A percentile compares a stretch with the other conserved stretches of the same genome.
phyloP scores from a whole-genome alignment of 2,888 invertebrate genomes.

The Lagria hirta region DNA sequence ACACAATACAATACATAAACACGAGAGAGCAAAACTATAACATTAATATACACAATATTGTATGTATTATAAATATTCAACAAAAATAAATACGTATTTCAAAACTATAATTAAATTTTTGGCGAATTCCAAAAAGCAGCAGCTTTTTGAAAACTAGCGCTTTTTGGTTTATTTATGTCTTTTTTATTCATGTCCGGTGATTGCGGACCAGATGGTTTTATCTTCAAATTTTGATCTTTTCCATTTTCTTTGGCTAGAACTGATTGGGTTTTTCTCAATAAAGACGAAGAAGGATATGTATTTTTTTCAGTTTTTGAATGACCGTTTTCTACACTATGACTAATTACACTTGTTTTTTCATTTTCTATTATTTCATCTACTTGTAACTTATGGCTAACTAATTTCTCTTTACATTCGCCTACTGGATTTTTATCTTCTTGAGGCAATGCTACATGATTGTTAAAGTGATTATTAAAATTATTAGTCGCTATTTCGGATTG shows the following conservation, averaged over 20 bases:
- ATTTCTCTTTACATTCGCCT: slow-evolving; percentile 7
- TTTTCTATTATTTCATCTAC: slow-evolving; percentile 35
- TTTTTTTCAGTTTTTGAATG: slow-evolving; percentile 40
- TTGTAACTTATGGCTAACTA: slow-evolving; percentile 21
- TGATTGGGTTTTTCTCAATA: slow-evolving; percentile 55
- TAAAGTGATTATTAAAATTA: slow-evolving; percentile 5
- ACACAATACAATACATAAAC: slow-evolving; percentile 37
- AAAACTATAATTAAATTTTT: slow-evolving; percentile 34
- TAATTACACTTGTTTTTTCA: too few relatives aligned
- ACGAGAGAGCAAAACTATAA: slow-evolving; percentile 26
- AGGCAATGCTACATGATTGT: slow-evolving; percentile 1
- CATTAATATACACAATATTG: slow-evolving; percentile 23
- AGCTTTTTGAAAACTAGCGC: slow-evolving; percentile 51
- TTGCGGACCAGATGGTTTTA: slow-evolving; percentile 26
- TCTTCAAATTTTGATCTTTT: slow-evolving; percentile 16
- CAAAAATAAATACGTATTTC: slow-evolving; percentile 7
- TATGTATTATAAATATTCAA: slow-evolving; percentile 16
- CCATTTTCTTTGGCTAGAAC: slow-evolving; percentile 52
- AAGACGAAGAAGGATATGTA: slow-evolving; percentile 52
- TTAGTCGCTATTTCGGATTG: not conserved
- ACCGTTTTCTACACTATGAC: slow-evolving; percentile 5
- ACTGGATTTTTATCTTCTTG: slow-evolving; percentile 6
- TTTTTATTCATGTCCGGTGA: slow-evolving; percentile 33
- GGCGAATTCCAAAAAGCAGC: slow-evolving; percentile 52
- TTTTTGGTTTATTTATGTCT: slow-evolving; percentile 42